Conservation (phyloP, 1,140 invertebrate species). For the Wasmannia auropunctata region DNA sequence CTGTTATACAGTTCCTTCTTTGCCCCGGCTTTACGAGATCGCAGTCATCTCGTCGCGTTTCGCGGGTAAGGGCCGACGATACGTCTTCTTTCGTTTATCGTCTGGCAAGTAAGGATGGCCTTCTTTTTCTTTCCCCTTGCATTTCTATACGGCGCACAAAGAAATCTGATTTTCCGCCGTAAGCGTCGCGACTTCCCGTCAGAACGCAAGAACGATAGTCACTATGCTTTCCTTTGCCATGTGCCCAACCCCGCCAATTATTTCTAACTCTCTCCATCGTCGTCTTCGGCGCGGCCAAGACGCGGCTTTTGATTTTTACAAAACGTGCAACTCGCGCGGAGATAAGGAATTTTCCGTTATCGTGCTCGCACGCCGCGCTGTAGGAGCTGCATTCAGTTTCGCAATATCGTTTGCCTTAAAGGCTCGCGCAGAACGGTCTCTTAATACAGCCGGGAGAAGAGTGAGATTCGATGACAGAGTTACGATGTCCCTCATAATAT, state of each 20-base stretch:
- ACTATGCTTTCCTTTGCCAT: background rate
- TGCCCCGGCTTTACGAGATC: background rate
- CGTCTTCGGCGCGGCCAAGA: slow-evolving; percentile 48
- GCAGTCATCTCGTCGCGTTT: background rate
- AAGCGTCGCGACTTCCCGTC: background rate
- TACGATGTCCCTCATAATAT: background rate
- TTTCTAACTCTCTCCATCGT: background rate
- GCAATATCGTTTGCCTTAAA: slow-evolving; percentile 63
- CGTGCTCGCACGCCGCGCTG: slow-evolving; percentile 53
- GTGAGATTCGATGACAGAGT: slow-evolving; percentile 8
- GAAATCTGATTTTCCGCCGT: slow-evolving; percentile 37
- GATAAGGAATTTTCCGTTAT: slow-evolving; percentile 81
- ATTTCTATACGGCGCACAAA: slow-evolving; percentile 1
- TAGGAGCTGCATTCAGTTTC: slow-evolving; percentile 18
- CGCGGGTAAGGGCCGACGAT: background rate
- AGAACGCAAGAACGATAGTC: background rate
- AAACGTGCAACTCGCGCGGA: slow-evolving; percentile 54
- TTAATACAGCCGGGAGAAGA: background rate
- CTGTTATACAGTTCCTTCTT: background rate
- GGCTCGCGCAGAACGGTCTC: background rate
- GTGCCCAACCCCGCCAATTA: slow-evolving; percentile 38
- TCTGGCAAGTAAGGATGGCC: slow-evolving; percentile 5
- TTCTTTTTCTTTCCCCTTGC: background rate
- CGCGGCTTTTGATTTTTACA: slow-evolving; percentile 77
- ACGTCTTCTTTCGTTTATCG: slow-evolving; percentile 7